Conservation (phyloP, 2,113 vertebrate genomes). For the Platichthys flesus region DNA sequence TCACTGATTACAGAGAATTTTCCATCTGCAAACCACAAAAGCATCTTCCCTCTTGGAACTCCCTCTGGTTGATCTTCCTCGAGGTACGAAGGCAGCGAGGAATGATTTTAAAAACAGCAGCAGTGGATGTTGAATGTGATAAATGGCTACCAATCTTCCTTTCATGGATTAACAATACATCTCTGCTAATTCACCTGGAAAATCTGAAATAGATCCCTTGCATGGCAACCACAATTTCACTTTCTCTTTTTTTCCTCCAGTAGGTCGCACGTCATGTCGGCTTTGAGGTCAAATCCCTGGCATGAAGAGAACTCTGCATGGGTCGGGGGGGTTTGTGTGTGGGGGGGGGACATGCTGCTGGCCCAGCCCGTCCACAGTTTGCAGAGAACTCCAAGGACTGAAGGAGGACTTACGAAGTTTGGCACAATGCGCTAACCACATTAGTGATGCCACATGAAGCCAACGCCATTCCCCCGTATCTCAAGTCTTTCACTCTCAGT, state of each 20-base stretch:
- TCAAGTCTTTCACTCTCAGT: conserved; percentile 9
- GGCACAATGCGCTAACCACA: conserved; percentile 45
- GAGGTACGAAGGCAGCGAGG: not conserved
- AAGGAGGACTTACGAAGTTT: conserved; percentile 17
- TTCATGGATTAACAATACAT: conserved; percentile 3
- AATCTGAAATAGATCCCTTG: not conserved
- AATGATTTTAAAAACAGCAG: conserved; percentile 22
- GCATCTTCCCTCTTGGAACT: conserved; percentile 32
- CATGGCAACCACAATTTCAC: not conserved
- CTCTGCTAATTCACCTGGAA: not conserved
- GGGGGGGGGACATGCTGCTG: too few relatives aligned
- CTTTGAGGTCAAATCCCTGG: conserved; percentile 1
- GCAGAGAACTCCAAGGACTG: conserved; percentile 1
- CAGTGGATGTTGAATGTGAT: conserved; percentile 11
- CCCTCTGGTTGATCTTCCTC: not conserved
- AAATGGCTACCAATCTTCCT: conserved; percentile 15
- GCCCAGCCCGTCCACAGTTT: not conserved
- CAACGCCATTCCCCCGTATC: not conserved
- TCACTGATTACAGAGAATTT: conserved; percentile 46
- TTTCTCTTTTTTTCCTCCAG: not conserved
- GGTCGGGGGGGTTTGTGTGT: not conserved
- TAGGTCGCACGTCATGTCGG: not conserved
- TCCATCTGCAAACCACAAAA: conserved; percentile 46
- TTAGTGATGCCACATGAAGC: conserved; percentile 58
- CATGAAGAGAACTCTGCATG: conserved; percentile 3